Conservation (phyloP, 2,888 invertebrate species). For the Callyntrura guangdongensis region DNA sequence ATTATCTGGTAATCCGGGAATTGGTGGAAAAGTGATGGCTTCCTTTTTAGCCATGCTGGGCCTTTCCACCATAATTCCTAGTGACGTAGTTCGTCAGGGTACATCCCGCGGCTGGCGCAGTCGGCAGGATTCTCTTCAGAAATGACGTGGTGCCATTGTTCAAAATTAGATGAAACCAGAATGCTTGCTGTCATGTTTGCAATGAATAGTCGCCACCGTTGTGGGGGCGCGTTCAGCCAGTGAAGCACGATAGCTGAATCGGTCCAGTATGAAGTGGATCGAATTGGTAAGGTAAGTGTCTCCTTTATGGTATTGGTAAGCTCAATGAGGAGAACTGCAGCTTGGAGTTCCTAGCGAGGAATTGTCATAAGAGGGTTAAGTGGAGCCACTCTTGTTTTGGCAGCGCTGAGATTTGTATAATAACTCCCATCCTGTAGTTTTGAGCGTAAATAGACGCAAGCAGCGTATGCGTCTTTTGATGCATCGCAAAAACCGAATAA, state of each 20-base stretch:
- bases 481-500: conserved; percentile 84
- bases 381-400: conserved; percentile 84
- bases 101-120: conserved; percentile 81
- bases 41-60: conserved; percentile 35
- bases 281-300: conserved; percentile 65
- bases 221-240: conserved; percentile 84
- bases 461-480: conserved; percentile 82
- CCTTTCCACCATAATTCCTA: conserved; percentile 61
- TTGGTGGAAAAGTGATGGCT: too few relatives aligned
- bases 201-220: conserved; percentile 84
- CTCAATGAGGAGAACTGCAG: conserved; percentile 83
- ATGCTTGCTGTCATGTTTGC: conserved; percentile 83
- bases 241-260: conserved; percentile 85
- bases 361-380: conserved; percentile 78
- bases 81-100: not conserved
- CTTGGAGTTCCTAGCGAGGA: conserved; percentile 85
- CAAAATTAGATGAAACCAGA: conserved; percentile 71
- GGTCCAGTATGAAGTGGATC: conserved; percentile 79
- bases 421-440: conserved; percentile 18
- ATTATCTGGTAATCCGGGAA: too few relatives aligned
- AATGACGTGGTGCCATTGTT: conserved; percentile 83
- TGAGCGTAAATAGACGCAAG: conserved; percentile 74
- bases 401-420: conserved; percentile 66
- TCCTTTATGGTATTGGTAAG: conserved; percentile 70
- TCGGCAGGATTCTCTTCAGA: conserved; percentile 85